phyloP scores from a whole-genome alignment of 1,140 invertebrate genomes.

The Eupeodes corollae region DNA sequence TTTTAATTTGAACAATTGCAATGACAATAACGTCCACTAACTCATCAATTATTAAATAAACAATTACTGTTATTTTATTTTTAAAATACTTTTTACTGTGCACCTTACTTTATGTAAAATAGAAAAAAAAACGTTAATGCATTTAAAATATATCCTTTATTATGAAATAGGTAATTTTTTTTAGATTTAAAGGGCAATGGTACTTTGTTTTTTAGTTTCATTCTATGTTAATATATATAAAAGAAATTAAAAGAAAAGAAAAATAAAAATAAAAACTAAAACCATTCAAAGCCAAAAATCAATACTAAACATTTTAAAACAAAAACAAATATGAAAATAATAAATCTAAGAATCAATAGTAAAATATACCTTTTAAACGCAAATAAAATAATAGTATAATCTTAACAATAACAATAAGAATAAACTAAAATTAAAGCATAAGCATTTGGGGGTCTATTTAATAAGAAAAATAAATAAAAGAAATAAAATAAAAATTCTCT shows the following conservation, averaged over 20 bases:
- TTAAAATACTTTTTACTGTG: no score
- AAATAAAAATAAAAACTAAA: background rate
- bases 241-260: no score
- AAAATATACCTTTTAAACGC: background rate
- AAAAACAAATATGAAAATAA: background rate
- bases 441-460: no score
- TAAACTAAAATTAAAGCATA: no score
- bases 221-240: no score
- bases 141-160: background rate
- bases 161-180: background rate
- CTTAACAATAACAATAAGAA: background rate
- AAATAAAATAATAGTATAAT: background rate
- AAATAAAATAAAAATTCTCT: background rate
- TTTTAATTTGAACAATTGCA: no score
- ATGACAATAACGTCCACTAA: no score
- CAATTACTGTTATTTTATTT: no score
- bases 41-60: no score
- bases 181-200: background rate
- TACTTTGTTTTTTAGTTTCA: background rate
- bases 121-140: background rate
- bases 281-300: background rate
- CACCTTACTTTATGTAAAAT: no score
- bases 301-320: background rate
- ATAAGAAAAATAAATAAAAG: no score
- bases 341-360: background rate